A percentile compares a stretch with the other conserved stretches of the same genome.
These are phyloP conservation scores for Mastomys natalensis DNA, from an alignment of 2,113 vertebrate genomes.

Conservation along the genomic window DNA sequence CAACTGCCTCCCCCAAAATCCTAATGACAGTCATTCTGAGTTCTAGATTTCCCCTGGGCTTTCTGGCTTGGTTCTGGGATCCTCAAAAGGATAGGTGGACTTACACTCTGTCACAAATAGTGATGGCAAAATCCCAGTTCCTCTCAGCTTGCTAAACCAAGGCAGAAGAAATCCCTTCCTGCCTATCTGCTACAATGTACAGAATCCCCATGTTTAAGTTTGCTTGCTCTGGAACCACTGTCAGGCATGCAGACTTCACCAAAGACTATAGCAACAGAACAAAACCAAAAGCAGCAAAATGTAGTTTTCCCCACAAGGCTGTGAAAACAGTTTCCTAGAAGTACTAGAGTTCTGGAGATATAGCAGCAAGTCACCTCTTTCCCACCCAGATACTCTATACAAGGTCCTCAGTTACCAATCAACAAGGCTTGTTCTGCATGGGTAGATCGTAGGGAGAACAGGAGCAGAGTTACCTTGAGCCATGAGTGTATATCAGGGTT, in stretches of 20 bases:
- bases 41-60: neutral
- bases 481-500: neutral
- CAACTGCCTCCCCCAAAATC: neutral
- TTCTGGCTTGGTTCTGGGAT: neutral
- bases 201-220: neutral
- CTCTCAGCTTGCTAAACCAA: conserved; percentile 2
- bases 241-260: neutral
- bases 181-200: neutral
- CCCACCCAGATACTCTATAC: accelerated
- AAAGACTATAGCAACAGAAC: neutral
- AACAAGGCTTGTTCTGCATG: neutral
- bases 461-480: neutral
- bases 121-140: neutral
- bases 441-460: accelerated
- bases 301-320: conserved; percentile 22
- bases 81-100: neutral
- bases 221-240: neutral
- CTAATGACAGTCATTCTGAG: accelerated
- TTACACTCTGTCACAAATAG: neutral
- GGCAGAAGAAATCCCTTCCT: neutral
- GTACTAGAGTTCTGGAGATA: neutral
- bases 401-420: accelerated
- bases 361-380: neutral
- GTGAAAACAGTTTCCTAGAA: neutral
- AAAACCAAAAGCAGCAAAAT: neutral